Percentiles rank a stretch among this genome's conserved stretches.
These are phyloP conservation scores for Anoplopoma fimbria DNA, from an alignment of 2,113 vertebrate species.

Conservation along the genomic window DNA sequence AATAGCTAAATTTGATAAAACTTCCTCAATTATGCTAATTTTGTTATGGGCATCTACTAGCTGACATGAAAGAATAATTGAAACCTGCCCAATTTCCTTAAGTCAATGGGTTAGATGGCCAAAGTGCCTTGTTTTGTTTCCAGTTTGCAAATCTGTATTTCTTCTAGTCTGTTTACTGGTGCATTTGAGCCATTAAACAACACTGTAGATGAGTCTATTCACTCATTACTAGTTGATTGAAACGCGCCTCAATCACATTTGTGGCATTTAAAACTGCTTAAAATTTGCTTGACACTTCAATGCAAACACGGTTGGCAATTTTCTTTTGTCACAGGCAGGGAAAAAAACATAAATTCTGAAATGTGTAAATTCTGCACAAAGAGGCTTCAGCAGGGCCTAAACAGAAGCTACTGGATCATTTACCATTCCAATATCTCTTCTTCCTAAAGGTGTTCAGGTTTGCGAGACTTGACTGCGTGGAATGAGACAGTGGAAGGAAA, in stretches of 20 bases:
- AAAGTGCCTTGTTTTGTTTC: neutral
- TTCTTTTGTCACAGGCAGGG: no score
- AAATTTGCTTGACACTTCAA: neutral
- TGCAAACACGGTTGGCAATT: neutral
- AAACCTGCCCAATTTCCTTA: neutral
- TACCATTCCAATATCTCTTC: no score
- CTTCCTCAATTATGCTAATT: no score
- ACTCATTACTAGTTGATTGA: neutral
- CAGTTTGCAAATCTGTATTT: no score
- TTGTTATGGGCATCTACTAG: no score
- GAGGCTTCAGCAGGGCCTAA: neutral
- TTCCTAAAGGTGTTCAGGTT: no score
- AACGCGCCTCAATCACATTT: neutral
- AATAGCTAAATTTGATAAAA: neutral
- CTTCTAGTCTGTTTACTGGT: neutral
- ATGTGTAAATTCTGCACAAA: neutral
- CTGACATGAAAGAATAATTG: neutral
- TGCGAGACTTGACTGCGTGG: no score
- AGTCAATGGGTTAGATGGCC: neutral
- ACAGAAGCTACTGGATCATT: no score
- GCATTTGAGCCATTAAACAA: neutral
- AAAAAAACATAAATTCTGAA: no score
- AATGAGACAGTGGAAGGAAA: no score
- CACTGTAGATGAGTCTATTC: neutral
- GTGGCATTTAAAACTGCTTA: neutral